Conservation (phyloP, 2,113 vertebrate species). For the Caranx ignobilis region DNA sequence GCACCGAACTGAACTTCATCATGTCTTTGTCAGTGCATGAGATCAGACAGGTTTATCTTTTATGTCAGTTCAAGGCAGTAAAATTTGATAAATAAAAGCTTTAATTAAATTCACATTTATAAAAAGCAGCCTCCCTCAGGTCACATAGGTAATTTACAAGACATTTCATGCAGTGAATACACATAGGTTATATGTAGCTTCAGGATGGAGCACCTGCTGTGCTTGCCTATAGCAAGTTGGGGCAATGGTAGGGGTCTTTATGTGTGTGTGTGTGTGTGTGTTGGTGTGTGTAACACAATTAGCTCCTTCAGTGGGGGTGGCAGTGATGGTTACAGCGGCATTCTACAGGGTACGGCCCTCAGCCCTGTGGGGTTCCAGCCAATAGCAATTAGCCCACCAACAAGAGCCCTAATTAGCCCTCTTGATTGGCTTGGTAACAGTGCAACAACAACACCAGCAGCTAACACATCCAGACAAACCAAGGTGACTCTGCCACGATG, state of each 20-base stretch:
- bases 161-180: slow-evolving; percentile 42
- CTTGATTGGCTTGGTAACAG: slow-evolving; percentile 79
- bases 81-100: slow-evolving; percentile 3
- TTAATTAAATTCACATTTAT: slow-evolving; percentile 14
- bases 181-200: slow-evolving; percentile 70
- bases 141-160: slow-evolving; percentile 38
- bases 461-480: slow-evolving; percentile 35
- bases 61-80: neutral
- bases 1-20: neutral
- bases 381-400: slow-evolving; percentile 82
- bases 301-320: slow-evolving; percentile 61
- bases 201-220: slow-evolving; percentile 65
- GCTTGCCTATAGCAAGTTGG: slow-evolving; percentile 53
- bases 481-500: slow-evolving; percentile 47
- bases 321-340: slow-evolving; percentile 47
- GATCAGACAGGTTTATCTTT: neutral
- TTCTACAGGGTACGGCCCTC: slow-evolving; percentile 73
- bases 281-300: slow-evolving; percentile 72
- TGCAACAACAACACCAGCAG: slow-evolving; percentile 53
- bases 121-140: neutral
- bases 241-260: slow-evolving; percentile 42
- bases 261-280: slow-evolving; percentile 31
- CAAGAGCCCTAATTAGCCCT: slow-evolving; percentile 83
- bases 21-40: neutral
- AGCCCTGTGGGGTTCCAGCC: slow-evolving; percentile 74